Evolutionary conservation across 2,113 vertebrate genomes (phyloP).

Genomic region (Bungarus multicinctus): DNA sequence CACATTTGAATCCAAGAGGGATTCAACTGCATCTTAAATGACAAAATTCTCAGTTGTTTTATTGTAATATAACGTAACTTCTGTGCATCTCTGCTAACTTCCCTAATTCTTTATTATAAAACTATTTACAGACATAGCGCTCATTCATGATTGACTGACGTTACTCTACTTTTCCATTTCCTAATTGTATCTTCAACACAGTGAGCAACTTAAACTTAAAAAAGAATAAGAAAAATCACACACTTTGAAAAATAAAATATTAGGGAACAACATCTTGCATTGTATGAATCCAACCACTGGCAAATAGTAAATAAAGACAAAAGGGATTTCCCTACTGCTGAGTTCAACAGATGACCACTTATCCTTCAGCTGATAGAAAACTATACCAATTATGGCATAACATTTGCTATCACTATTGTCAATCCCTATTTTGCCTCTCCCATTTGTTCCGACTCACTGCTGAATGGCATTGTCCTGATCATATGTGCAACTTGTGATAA

Average conservation of each 20-base stretch:
- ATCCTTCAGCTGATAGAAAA: not conserved
- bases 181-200: not conserved
- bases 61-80: not conserved
- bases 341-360: not conserved
- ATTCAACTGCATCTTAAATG: not conserved
- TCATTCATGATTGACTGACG: not conserved
- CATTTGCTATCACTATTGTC: not conserved
- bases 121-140: not conserved
- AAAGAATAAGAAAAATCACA: not conserved
- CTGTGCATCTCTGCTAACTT: not conserved
- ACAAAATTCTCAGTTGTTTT: not conserved
- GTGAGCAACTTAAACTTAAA: not conserved
- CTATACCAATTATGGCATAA: not conserved
- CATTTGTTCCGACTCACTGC: not conserved
- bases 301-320: not conserved
- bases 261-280: not conserved
- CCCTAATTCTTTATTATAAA: not conserved
- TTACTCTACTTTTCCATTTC: not conserved
- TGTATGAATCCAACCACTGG: not conserved
- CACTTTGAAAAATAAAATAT: not conserved
- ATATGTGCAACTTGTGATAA: not conserved
- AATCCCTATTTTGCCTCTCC: not conserved
- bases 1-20: not conserved
- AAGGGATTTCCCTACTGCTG: not conserved
- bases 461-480: not conserved